Evolutionary conservation across 1,140 invertebrate genomes (phyloP).

Genomic region (Caenorhabditis brenneri): DNA sequence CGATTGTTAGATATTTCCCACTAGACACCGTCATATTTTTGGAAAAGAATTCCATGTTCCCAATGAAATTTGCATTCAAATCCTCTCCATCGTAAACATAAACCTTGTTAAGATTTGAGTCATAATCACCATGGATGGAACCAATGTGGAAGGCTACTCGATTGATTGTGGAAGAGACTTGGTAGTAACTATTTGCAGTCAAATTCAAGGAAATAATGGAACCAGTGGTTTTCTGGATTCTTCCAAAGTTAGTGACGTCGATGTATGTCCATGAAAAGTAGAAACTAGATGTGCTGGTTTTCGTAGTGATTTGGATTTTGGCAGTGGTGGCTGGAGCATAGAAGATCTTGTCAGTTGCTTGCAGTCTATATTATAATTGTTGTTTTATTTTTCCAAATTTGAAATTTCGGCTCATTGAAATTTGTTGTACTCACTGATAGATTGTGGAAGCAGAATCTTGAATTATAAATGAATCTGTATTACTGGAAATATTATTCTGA

Average conservation of each 20-base stretch:
- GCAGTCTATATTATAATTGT: neutral
- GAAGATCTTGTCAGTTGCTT: neutral
- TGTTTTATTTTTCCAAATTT: no score
- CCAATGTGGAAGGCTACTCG: neutral
- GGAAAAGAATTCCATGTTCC: neutral
- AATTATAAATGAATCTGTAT: neutral
- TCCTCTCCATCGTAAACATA: neutral
- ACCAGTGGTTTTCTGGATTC: neutral
- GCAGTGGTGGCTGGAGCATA: neutral
- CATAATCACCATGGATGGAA: neutral
- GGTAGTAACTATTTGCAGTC: neutral
- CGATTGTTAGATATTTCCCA: neutral
- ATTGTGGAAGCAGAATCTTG: neutral
- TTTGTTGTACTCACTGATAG: neutral
- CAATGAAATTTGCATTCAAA: neutral
- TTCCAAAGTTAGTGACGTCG: neutral
- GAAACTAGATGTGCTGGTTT: neutral
- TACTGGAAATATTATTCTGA: neutral
- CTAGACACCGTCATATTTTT: neutral
- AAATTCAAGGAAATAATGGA: neutral
- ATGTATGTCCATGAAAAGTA: neutral
- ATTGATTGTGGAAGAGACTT: neutral
- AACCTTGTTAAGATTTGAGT: neutral
- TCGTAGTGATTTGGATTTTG: neutral
- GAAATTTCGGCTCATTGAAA: no score